Base-by-base conservation (phyloP, 2,797 vertebrate genomes). In the Anolis apletophallus region DNA sequence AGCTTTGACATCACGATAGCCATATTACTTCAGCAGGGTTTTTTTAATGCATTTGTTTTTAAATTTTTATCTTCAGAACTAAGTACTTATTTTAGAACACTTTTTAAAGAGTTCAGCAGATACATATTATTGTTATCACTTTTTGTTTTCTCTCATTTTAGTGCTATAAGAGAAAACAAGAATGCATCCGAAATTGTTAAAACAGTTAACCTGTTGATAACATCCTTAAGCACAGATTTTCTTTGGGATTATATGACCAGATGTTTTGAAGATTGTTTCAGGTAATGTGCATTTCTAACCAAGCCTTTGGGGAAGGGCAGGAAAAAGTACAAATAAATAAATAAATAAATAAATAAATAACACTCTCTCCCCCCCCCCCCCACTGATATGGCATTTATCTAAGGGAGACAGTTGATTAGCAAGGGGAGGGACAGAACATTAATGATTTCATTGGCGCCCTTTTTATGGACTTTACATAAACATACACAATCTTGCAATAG, bases 231-330 rank as follows among this genome's bases (percentile, higher is more conserved):
- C 95, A 96, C 97, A 0, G 98, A 99, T 95, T 99, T 98, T 90
- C 96, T 99, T 85, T 99, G 98, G 99, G 98, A 99, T 94, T 99
- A 99, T 90, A 97, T 99, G 97, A 98, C 97, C 1, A 95, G 92
- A 78, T 96, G 95, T 88, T 99, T 99, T 68, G 98, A 98, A 95
- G 94, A 95, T 23, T 97, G 97, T 90, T 96, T 99, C 95, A 96
- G 98, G 99, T 99, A 85, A 88, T 90, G 36, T 85, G 29, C 61
- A 29, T 59, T 72, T 40, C 71, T 82, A 67, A 9, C n/a, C n/a
- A n/a, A n/a, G n/a, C n/a, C n/a, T n/a, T n/a, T n/a, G n/a, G n/a
- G n/a, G n/a, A n/a, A n/a, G n/a, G n/a, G n/a, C n/a, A n/a, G n/a
- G n/a, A n/a, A n/a, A n/a, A n/a, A n/a, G n/a, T n/a, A n/a, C n/a